phyloP scores from a whole-genome alignment of 2,888 invertebrate species.

The Nephrotoma guestfalica region DNA sequence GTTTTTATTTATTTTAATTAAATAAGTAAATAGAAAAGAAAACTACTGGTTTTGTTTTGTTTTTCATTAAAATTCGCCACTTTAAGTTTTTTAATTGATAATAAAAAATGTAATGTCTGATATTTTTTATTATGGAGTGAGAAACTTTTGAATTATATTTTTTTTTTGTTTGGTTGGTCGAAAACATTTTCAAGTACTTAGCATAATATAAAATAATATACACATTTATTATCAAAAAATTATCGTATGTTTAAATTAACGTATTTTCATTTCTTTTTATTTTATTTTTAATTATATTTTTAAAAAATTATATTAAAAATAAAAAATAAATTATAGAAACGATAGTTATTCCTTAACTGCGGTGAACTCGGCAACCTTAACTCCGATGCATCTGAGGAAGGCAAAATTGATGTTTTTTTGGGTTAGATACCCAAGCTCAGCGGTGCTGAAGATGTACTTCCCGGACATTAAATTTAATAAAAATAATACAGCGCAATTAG shows the following conservation, averaged over 20 bases:
- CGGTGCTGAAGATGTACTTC: conserved; percentile 99
- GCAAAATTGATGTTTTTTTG: conserved; percentile 99
- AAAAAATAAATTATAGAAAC: not conserved
- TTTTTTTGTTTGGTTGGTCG: not conserved
- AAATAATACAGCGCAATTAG: conserved; percentile 99
- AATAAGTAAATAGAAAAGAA: conserved; percentile 2
- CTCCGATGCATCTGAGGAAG: conserved; percentile 99
- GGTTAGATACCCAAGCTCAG: conserved; percentile 97
- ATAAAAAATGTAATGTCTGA: not conserved
- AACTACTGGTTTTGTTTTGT: not conserved
- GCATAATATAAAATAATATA: not conserved
- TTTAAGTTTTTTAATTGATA: not conserved
- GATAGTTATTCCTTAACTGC: conserved; percentile 60
- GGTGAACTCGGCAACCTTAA: conserved; percentile 87
- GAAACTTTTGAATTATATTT: not conserved
- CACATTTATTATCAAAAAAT: not conserved
- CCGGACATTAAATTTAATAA: conserved; percentile 99
- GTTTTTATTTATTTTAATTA: conserved; percentile 1
- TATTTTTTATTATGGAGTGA: not conserved
- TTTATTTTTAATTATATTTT: not conserved
- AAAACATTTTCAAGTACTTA: not conserved
- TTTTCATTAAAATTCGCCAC: not conserved
- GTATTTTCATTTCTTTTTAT: not conserved
- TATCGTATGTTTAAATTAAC: not conserved
- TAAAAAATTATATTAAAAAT: not conserved